Percentiles rank a stretch among this genome's conserved stretches.
Conservation (phyloP, 2,113 vertebrate genomes). For the Bagarius yarrelli region DNA sequence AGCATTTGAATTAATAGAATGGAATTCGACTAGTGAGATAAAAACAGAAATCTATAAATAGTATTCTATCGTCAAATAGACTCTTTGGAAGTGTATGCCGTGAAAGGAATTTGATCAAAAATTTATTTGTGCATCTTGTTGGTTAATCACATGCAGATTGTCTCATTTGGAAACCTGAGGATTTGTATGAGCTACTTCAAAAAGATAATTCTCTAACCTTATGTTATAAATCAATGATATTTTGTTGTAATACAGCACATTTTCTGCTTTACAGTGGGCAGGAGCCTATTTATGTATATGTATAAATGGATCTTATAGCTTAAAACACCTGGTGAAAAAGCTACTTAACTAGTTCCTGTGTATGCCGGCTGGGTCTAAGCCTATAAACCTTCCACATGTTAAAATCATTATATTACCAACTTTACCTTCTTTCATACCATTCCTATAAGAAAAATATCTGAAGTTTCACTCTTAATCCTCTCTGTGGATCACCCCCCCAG, state of each 20-base stretch:
- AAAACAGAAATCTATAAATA: slow-evolving; percentile 16
- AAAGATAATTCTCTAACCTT: neutral
- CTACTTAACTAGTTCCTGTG: slow-evolving; percentile 29
- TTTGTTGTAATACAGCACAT: neutral
- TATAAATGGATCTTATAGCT: slow-evolving; percentile 24
- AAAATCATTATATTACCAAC: slow-evolving; percentile 45
- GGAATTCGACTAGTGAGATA: neutral
- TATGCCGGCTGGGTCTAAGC: slow-evolving; percentile 34
- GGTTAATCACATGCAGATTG: neutral
- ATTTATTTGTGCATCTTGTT: neutral
- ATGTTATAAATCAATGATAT: neutral
- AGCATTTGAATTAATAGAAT: neutral
- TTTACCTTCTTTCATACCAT: slow-evolving; percentile 35
- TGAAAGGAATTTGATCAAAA: slow-evolving; percentile 1
- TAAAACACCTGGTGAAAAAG: slow-evolving; percentile 25
- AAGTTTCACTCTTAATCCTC: slow-evolving; percentile 41
- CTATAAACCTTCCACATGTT: slow-evolving; percentile 42
- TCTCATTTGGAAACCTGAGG: neutral
- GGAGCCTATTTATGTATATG: neutral
- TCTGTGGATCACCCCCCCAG: slow-evolving; percentile 14
- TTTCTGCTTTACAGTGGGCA: slow-evolving; percentile 21
- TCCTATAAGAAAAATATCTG: slow-evolving; percentile 39
- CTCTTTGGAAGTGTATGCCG: neutral
- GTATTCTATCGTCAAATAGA: neutral
- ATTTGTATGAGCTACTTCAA: slow-evolving; percentile 3